A percentile compares a stretch with the other conserved stretches of the same genome.
Evolutionary conservation across 92 coral and sea anemone species (phyloP).

Genomic region (Porites evermanni): DNA sequence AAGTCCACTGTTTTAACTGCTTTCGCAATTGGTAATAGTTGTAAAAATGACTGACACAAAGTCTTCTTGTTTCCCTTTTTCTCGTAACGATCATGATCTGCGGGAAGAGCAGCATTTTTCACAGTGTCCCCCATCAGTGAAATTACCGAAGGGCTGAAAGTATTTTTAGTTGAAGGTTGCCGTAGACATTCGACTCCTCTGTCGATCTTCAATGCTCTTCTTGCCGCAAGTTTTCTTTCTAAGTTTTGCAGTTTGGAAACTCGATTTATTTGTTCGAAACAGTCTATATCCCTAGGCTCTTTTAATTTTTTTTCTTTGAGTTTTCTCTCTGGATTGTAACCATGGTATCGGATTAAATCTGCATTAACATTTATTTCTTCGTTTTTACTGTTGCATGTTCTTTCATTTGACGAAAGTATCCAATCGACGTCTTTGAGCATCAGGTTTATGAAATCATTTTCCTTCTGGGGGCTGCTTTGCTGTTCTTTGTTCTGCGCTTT

Average conservation of each 20-base stretch:
- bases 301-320: no score
- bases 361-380: no score
- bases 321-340: no score
- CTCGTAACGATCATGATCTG: not conserved
- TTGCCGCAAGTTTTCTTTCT: slow-evolving; percentile 7
- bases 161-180: slow-evolving; percentile 1
- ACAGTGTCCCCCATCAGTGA: not conserved
- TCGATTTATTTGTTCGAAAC: not conserved
- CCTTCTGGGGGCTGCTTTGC: no score
- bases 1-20: not conserved
- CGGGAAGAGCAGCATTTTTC: no score
- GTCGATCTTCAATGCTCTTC: slow-evolving; percentile 7
- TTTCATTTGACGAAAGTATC: no score
- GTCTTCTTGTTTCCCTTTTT: not conserved
- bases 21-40: slow-evolving; percentile 5
- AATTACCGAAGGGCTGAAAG: slow-evolving; percentile 11
- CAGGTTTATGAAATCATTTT: no score
- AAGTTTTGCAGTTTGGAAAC: slow-evolving; percentile 6
- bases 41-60: not conserved
- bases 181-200: not conserved
- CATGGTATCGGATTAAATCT: no score
- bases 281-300: not conserved
- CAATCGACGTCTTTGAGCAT: no score
- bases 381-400: no score
- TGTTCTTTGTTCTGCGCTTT: no score